Conservation (phyloP, 2,113 vertebrate species). For the Mixornis gularis region DNA sequence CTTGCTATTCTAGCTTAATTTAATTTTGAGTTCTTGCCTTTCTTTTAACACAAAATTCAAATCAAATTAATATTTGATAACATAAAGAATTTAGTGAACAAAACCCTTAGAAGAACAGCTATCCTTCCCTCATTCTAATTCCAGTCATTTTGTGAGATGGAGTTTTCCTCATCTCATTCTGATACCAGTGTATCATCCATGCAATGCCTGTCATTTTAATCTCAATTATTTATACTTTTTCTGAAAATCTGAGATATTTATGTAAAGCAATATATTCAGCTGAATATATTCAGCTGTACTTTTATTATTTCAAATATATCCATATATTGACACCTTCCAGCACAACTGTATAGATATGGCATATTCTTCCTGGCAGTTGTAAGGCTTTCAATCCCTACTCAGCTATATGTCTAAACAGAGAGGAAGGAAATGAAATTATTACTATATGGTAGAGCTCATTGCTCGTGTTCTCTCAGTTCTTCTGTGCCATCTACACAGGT, state of each 20-base stretch:
- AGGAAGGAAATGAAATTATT: background rate
- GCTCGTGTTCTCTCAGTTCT: background rate
- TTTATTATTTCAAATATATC: background rate
- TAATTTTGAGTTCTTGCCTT: background rate
- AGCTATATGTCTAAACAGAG: background rate
- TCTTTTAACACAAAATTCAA: background rate
- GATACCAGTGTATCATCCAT: background rate
- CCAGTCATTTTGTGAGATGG: background rate
- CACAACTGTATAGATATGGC: background rate
- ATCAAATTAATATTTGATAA: background rate
- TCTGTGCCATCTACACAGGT: background rate
- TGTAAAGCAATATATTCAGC: background rate
- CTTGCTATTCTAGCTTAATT: background rate
- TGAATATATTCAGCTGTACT: background rate
- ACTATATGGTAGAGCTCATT: background rate
- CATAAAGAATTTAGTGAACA: background rate
- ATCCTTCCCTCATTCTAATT: background rate
- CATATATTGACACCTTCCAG: background rate
- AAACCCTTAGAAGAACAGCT: background rate
- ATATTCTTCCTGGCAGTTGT: background rate
- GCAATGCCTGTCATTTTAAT: background rate
- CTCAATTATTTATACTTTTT: background rate
- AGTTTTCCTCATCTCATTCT: background rate
- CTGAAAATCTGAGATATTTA: background rate
- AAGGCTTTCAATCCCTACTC: background rate